These are phyloP conservation scores for Sorex fumeus DNA, from an alignment of 2,113 vertebrate species.

Conservation along the genomic window DNA sequence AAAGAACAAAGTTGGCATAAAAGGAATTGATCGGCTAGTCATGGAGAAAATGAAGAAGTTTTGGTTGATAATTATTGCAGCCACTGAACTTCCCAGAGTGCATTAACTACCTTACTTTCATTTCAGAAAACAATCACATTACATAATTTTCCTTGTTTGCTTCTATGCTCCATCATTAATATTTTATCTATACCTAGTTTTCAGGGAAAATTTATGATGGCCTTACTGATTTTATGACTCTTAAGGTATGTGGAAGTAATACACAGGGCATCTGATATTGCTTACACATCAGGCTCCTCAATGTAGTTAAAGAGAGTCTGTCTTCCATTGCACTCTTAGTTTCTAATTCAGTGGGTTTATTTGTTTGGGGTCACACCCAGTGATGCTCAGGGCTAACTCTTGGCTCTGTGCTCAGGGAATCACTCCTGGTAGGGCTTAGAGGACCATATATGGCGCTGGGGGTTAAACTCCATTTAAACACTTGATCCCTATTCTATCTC, in stretches of 20 bases:
- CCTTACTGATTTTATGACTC: not conserved
- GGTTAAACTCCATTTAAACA: too few relatives aligned
- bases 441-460: too few relatives aligned
- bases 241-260: conserved; percentile 2
- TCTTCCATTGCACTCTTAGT: not conserved
- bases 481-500: too few relatives aligned
- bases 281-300: not conserved
- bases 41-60: not conserved
- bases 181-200: conserved; percentile 6
- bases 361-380: too few relatives aligned
- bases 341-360: not conserved
- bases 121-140: not conserved
- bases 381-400: too few relatives aligned
- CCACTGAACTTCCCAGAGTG: too few relatives aligned
- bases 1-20: not conserved
- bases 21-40: not conserved
- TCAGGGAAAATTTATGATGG: not conserved
- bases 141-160: not conserved
- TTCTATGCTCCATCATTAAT: not conserved
- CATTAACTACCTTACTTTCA: not conserved
- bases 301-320: not conserved
- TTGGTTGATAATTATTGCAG: too few relatives aligned
- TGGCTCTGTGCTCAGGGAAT: too few relatives aligned
- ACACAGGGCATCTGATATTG: not conserved
- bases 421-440: too few relatives aligned